Conservation (phyloP, 2,113 vertebrate species). For the Phainopepla nitens region DNA sequence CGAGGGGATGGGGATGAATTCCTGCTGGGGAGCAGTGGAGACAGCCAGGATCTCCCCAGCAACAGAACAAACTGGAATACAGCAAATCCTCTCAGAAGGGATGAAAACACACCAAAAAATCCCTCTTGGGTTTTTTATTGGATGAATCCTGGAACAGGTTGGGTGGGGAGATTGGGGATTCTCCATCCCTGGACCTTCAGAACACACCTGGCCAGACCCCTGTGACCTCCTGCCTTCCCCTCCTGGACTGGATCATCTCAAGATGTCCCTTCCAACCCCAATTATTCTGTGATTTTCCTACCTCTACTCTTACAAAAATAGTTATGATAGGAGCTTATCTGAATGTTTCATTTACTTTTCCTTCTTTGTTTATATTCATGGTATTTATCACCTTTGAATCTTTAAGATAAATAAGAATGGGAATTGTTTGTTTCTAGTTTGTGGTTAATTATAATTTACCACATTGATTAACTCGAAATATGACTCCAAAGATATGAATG, state of each 20-base stretch:
- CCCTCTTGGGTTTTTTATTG: fast-evolving
- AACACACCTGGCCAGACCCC: background rate
- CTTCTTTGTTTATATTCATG: background rate
- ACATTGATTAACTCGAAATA: background rate
- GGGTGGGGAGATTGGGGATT: background rate
- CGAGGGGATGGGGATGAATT: background rate
- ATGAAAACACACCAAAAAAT: background rate
- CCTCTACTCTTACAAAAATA: background rate
- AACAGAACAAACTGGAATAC: background rate
- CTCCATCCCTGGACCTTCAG: background rate
- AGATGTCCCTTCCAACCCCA: background rate
- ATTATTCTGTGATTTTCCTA: background rate
- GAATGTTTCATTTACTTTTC: background rate
- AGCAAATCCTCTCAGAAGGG: fast-evolving
- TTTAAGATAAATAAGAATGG: background rate
- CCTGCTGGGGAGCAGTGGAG: background rate
- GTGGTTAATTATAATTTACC: background rate
- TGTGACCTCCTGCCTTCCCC: background rate
- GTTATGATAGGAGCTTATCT: background rate
- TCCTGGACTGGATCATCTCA: background rate
- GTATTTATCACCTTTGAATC: background rate
- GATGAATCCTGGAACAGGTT: background rate
- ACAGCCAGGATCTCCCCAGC: background rate
- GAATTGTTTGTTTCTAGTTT: background rate
- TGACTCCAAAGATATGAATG: fast-evolving